Evolutionary conservation across 2,888 invertebrate species (phyloP).

Genomic region (Noctua fimbriata): DNA sequence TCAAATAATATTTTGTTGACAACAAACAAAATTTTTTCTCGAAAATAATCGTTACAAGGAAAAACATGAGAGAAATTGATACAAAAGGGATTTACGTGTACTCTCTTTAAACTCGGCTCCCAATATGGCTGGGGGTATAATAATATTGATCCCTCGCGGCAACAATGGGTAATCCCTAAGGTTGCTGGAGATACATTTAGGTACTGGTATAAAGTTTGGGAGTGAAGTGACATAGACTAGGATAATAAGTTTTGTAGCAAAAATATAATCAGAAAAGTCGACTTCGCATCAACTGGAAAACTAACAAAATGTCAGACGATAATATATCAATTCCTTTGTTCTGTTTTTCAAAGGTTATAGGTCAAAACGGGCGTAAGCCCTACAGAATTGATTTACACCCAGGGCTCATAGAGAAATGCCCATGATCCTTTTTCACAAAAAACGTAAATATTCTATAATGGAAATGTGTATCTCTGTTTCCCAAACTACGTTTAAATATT

Average conservation of each 20-base stretch:
- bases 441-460: not conserved
- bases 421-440: not conserved
- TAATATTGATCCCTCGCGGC: slow-evolving; percentile 58
- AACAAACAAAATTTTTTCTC: slow-evolving; percentile 30
- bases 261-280: not conserved
- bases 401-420: not conserved
- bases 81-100: slow-evolving; percentile 57
- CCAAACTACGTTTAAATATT: not conserved
- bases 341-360: not conserved
- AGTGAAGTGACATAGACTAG: not conserved
- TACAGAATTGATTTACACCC: not conserved
- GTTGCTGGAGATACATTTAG: slow-evolving; percentile 28
- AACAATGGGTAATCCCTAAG: slow-evolving; percentile 51
- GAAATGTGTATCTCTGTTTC: not conserved
- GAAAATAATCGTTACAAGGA: slow-evolving; percentile 41
- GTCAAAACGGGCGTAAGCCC: not conserved
- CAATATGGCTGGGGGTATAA: slow-evolving; percentile 40
- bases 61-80: slow-evolving; percentile 43
- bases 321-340: not conserved
- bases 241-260: not conserved
- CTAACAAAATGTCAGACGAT: not conserved
- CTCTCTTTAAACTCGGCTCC: slow-evolving; percentile 53
- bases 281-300: not conserved
- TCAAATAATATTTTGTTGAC: slow-evolving; percentile 40
- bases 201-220: slow-evolving; percentile 13